Conservation (phyloP, 2,888 invertebrate species). For the Sphaerophoria rueppellii region DNA sequence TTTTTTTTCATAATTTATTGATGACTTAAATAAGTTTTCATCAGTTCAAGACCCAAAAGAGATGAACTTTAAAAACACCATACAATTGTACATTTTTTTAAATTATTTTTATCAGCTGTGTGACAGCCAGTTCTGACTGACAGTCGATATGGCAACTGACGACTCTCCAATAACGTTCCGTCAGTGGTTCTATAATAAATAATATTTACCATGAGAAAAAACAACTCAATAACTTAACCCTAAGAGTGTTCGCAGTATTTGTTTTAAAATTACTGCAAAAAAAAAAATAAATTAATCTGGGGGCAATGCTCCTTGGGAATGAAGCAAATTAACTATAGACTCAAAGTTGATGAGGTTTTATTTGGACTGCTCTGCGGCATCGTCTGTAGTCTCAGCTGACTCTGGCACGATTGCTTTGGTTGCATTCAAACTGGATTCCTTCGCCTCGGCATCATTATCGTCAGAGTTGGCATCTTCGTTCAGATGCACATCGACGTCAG, state of each 20-base stretch:
- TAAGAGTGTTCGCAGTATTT: not conserved
- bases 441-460: constrained; percentile 5
- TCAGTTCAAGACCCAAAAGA: constrained; percentile 49
- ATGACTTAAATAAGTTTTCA: constrained; percentile 54
- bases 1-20: constrained; percentile 53
- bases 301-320: constrained; percentile 1
- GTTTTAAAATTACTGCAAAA: constrained; percentile 5
- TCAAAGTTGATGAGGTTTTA: constrained; percentile 13
- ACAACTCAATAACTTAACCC: constrained; percentile 39
- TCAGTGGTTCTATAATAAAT: constrained; percentile 53
- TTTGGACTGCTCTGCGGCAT: constrained; percentile 45
- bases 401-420: constrained; percentile 55
- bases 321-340: constrained; percentile 47
- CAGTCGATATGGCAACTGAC: constrained; percentile 68
- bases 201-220: constrained; percentile 21
- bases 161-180: constrained; percentile 27
- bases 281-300: constrained; percentile 62
- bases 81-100: not conserved
- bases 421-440: constrained; percentile 36
- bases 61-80: constrained; percentile 18
- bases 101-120: constrained; percentile 33
- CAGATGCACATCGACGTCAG: constrained; percentile 75
- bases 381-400: constrained; percentile 54
- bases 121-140: constrained; percentile 57
- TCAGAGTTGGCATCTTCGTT: constrained; percentile 66